Base-by-base conservation (phyloP, 2,113 vertebrate genomes). In the Leuciscus idus region DNA sequence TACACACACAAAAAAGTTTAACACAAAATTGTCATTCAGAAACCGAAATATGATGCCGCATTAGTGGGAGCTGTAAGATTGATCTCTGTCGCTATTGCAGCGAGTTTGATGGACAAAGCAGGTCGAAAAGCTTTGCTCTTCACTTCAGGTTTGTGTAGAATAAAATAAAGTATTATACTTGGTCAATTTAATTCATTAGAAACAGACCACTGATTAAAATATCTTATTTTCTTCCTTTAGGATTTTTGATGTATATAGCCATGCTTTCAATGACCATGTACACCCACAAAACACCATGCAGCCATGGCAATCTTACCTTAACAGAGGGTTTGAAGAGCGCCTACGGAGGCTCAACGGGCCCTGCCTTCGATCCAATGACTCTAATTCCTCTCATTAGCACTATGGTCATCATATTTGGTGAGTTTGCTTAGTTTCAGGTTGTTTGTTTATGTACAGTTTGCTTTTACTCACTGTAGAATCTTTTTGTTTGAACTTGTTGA, bases 341-440 rank as follows among this genome's bases (percentile, higher is more conserved):
- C 86, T 43, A 81, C 82, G 84, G 33, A n/a, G 39, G 33, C 76
- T 28, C 66, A 21, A 52, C 0, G 0, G 89, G 33, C 50, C n/a
- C 39, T 28, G 8, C 64, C 68, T 15, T 90, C 6, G 87, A 85
- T 86, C 89, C 91, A 81, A 62, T 93, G 86, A 94, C 93, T 6
- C 90, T 96, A 79, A 91, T 98, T 39, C 97, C 98, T 0, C 93
- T 99, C 83, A 92, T 99, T 87, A 95, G 96, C 88, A 94, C 95
- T 70, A 95, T 98, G 94, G 84, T 97, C 87, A 97, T 97, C 90
- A 97, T 99, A 91, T 97, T 97, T 91, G 97, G 98, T 99, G 91
- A 73, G 96, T 92, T 83, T 23, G 36, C 33, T 52, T 0, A 9
- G 62, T 79, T 28, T 48, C 36, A 46, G 50, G 19, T 1, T 17